These are phyloP conservation scores for Agonum fuliginosum DNA, from an alignment of 2,888 invertebrate genomes.

Conservation along the genomic window DNA sequence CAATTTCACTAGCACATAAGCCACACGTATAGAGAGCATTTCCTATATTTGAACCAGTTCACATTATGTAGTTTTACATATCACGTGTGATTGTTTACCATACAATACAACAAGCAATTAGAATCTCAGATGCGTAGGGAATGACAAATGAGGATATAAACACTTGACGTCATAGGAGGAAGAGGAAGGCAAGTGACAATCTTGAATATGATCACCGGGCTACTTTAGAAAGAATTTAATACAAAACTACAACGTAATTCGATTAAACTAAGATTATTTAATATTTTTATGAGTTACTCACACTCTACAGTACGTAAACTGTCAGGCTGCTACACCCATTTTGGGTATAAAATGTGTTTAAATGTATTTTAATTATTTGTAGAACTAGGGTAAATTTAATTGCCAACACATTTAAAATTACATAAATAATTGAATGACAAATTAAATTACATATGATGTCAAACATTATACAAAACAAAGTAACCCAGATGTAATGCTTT, in stretches of 20 bases:
- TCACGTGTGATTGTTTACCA: conserved; percentile 41
- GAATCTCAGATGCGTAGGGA: conserved; percentile 16
- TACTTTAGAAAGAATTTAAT: too few species aligned
- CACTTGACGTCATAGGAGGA: conserved; percentile 11
- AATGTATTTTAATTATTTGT: too few species aligned
- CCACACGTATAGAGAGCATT: conserved; percentile 4
- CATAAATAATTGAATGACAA: too few species aligned
- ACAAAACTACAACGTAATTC: too few species aligned
- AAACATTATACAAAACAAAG: background rate
- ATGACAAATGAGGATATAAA: conserved; percentile 35
- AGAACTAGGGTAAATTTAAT: too few species aligned
- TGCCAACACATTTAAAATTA: too few species aligned
- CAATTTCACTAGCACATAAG: conserved; percentile 20
- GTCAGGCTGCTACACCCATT: too few species aligned
- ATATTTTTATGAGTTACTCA: too few species aligned
- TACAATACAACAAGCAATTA: conserved; percentile 39
- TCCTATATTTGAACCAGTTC: conserved; percentile 36
- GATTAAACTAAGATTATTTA: too few species aligned
- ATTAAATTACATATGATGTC: too few species aligned
- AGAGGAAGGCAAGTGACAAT: conserved; percentile 17
- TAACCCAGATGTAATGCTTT: background rate
- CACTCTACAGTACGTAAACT: too few species aligned
- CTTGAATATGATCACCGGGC: background rate
- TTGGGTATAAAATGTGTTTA: too few species aligned
- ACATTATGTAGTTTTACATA: conserved; percentile 17